Percentiles rank a stretch among this genome's conserved stretches.
Conservation (phyloP, 1,140 invertebrate species). For the Bombus vancouverensis region DNA sequence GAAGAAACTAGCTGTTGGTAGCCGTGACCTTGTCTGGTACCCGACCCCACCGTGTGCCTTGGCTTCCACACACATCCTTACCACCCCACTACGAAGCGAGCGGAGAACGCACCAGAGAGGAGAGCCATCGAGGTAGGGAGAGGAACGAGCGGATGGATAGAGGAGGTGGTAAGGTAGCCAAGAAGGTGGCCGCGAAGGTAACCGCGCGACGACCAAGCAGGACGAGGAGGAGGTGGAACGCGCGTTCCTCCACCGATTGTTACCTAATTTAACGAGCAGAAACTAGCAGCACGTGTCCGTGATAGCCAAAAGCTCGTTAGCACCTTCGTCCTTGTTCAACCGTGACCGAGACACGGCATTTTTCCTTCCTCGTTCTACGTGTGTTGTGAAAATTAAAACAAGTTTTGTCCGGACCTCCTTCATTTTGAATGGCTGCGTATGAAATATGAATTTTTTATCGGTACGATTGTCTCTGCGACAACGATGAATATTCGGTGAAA, state of each 20-base stretch:
- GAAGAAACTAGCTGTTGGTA: constrained; percentile 67
- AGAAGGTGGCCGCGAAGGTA: constrained; percentile 32
- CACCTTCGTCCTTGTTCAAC: constrained; percentile 49
- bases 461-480: not conserved
- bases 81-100: constrained; percentile 32
- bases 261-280: constrained; percentile 71
- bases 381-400: too few relatives aligned
- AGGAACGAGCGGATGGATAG: constrained; percentile 9
- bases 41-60: constrained; percentile 68
- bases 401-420: too few relatives aligned
- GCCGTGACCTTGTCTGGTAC: constrained; percentile 79
- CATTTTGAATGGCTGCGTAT: too few relatives aligned
- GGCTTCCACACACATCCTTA: constrained; percentile 67
- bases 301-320: constrained; percentile 66
- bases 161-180: constrained; percentile 16
- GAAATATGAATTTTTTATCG: too few relatives aligned
- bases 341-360: not conserved
- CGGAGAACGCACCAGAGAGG: constrained; percentile 18
- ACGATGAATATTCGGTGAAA: not conserved
- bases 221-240: constrained; percentile 13
- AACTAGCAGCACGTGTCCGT: constrained; percentile 52
- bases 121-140: constrained; percentile 35
- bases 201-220: not conserved
- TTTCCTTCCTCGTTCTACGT: too few relatives aligned
- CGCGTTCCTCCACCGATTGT: constrained; percentile 65